Percentiles rank a stretch among this genome's conserved stretches.
These are phyloP conservation scores for Atherinomorus stipes DNA, from an alignment of 2,113 vertebrate species.

Conservation along the genomic window DNA sequence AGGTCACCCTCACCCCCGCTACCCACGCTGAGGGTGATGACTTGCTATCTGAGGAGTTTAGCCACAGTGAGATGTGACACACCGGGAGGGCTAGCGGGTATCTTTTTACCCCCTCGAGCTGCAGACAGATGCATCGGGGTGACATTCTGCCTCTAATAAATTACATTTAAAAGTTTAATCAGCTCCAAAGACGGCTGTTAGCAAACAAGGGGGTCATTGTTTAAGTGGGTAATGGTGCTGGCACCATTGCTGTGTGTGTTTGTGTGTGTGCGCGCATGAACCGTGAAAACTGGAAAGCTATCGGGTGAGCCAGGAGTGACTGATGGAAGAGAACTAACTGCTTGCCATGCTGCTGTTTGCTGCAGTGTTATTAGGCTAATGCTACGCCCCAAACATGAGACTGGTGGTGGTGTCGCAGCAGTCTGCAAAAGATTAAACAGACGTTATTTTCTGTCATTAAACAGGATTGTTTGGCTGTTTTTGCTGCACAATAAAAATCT, in stretches of 20 bases:
- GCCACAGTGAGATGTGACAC: conserved; percentile 44
- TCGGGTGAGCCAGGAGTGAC: conserved; percentile 50
- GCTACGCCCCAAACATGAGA: conserved; percentile 5
- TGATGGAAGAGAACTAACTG: conserved; percentile 40
- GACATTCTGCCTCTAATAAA: conserved; percentile 82
- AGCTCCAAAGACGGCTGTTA: conserved; percentile 82
- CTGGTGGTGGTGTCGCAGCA: conserved; percentile 1
- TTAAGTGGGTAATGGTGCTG: conserved; percentile 61
- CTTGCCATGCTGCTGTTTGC: conserved; percentile 28
- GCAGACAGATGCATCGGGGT: conserved; percentile 70
- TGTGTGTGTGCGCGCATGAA: conserved; percentile 5
- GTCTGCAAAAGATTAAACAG: conserved; percentile 9
- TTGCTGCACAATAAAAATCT: too few species aligned
- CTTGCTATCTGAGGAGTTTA: conserved; percentile 33
- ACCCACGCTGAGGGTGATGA: conserved; percentile 43
- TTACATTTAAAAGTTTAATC: conserved; percentile 89
- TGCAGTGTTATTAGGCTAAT: neutral
- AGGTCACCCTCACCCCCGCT: conserved; percentile 55
- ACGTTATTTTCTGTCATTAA: too few species aligned
- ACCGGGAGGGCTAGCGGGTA: conserved; percentile 74
- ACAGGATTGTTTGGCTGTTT: too few species aligned
- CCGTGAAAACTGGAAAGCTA: conserved; percentile 40
- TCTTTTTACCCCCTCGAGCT: conserved; percentile 77
- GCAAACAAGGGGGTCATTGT: conserved; percentile 82
- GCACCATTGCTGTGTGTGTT: neutral